Evolutionary conservation across 2,797 vertebrate genomes (phyloP).

Genomic region (Chelon labrosus): DNA sequence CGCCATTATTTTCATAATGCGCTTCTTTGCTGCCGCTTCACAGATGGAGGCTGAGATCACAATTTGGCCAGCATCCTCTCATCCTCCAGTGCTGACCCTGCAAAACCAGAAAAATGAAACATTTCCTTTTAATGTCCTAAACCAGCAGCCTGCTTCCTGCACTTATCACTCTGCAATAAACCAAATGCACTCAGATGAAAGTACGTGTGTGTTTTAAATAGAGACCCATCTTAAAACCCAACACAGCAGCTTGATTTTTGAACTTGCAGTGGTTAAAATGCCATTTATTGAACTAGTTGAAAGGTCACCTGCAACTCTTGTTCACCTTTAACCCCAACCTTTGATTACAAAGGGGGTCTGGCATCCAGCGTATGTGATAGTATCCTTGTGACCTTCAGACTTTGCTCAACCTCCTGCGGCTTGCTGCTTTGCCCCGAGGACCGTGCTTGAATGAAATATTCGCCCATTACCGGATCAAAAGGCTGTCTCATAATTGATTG

Average conservation of each 20-base stretch:
- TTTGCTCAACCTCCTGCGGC: neutral
- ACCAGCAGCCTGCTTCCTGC: neutral
- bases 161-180: neutral
- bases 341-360: slow-evolving; percentile 15
- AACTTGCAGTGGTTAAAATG: slow-evolving; percentile 4
- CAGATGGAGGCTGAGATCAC: neutral
- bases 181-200: neutral
- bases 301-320: slow-evolving; percentile 24
- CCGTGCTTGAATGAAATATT: slow-evolving; percentile 10
- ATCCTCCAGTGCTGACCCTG: neutral
- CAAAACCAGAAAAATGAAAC: too few species aligned
- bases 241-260: neutral
- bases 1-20: slow-evolving; percentile 3
- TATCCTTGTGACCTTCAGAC: neutral
- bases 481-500: slow-evolving; percentile 5
- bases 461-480: neutral
- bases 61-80: neutral
- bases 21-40: neutral
- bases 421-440: neutral
- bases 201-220: too few species aligned
- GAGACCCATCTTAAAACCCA: neutral
- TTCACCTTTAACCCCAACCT: slow-evolving; percentile 23
- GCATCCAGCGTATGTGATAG: neutral
- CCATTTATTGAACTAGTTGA: slow-evolving; percentile 18
- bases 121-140: neutral